phyloP scores from a whole-genome alignment of 2,888 invertebrate species.

The Clitarchus hookeri region DNA sequence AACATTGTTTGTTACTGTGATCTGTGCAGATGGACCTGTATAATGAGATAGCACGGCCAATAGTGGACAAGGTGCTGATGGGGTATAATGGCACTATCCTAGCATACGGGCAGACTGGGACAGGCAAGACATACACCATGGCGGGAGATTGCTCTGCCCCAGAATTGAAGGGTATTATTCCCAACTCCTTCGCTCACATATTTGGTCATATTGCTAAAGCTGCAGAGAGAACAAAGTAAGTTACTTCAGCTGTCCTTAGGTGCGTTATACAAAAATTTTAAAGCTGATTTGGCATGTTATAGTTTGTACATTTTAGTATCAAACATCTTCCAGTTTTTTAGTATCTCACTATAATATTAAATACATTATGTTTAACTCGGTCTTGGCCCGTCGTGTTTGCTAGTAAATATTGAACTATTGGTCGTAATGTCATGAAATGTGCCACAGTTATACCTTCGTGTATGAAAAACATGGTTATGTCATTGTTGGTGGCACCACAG shows the following conservation, averaged over 20 bases:
- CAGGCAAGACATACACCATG: slow-evolving; percentile 99
- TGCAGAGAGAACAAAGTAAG: slow-evolving; percentile 84
- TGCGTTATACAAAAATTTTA: not conserved
- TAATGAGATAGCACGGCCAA: slow-evolving; percentile 93
- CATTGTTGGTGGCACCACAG: too few species aligned
- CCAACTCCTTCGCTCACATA: slow-evolving; percentile 98
- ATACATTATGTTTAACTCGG: too few species aligned
- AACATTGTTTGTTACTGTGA: not conserved
- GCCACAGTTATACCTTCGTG: too few species aligned
- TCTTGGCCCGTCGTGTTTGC: too few species aligned
- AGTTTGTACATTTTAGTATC: too few species aligned
- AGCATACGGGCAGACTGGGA: slow-evolving; percentile 92
- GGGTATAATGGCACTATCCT: slow-evolving; percentile 96
- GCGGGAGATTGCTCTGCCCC: slow-evolving; percentile 87
- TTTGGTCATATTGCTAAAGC: slow-evolving; percentile 97
- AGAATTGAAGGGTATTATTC: slow-evolving; percentile 93
- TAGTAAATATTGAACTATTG: too few species aligned
- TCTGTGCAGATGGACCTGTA: slow-evolving; percentile 83
- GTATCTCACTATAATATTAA: too few species aligned
- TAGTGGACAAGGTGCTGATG: slow-evolving; percentile 93
- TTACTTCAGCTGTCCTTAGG: slow-evolving; percentile 38
- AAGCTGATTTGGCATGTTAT: too few species aligned
- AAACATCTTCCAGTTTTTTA: too few species aligned
- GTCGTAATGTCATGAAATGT: too few species aligned
- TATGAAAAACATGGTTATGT: too few species aligned